Conservation (phyloP, 2,888 invertebrate species). For the Odontocerum albicorne region DNA sequence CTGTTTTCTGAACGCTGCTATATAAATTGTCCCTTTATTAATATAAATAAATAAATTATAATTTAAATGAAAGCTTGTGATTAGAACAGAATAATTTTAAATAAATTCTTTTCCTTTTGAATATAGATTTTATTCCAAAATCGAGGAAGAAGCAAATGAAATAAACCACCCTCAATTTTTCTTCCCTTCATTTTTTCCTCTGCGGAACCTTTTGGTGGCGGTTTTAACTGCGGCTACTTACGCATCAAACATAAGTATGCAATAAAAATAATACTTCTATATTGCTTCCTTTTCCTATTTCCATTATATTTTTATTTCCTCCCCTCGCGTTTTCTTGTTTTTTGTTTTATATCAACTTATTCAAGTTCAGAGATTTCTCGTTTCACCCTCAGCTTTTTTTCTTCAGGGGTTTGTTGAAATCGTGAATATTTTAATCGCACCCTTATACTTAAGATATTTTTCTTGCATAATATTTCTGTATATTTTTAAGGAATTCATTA, state of each 20-base stretch:
- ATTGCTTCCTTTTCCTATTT: constrained; percentile 36
- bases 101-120: too few relatives aligned
- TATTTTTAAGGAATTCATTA: too few relatives aligned
- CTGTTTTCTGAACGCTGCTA: too few relatives aligned
- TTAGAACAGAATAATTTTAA: too few relatives aligned
- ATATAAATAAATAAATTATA: too few relatives aligned
- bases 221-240: constrained; percentile 31
- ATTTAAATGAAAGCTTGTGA: too few relatives aligned
- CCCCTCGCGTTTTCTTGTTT: constrained; percentile 30
- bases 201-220: constrained; percentile 23
- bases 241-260: constrained; percentile 33
- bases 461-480: too few relatives aligned
- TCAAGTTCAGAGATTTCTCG: constrained; percentile 35
- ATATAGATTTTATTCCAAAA: too few relatives aligned
- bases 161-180: background rate
- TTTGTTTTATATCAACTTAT: constrained; percentile 31
- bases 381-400: constrained; percentile 4
- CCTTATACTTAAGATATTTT: constrained; percentile 1
- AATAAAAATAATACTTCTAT: constrained; percentile 36
- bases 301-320: constrained; percentile 36
- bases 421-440: constrained; percentile 15
- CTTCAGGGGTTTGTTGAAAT: constrained; percentile 1
- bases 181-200: constrained; percentile 5
- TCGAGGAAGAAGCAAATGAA: constrained; percentile 2
- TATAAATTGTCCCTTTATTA: too few relatives aligned